Base-by-base conservation (phyloP, 2,888 invertebrate species). In the Amphiduros pacificus region DNA sequence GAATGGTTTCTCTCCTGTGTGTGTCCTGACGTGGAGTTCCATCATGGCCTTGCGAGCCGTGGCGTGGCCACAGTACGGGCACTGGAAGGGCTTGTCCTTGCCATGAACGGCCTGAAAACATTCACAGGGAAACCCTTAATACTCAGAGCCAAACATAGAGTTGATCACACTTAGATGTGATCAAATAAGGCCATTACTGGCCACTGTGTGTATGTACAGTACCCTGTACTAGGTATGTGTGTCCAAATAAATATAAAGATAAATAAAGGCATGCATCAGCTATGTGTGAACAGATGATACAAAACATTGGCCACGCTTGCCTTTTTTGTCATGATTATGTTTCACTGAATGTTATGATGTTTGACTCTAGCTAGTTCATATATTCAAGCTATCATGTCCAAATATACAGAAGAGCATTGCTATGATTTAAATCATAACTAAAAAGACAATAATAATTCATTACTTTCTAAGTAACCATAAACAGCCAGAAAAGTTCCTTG, bases 1-100 rank as follows among this genome's bases (percentile, higher is more conserved):
- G 80, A 90, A 92, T 0, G 91, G 90, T 76, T 90, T 91, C 76
- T 90, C 90, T 50, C 90, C 90, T 72, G 90, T 89, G 80, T 91
- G 90, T 51, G 87, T 87, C 52, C 90, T 82, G 71, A 88, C 82
- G 78, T 91, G 91, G 73, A 89, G 84, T 67, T 87, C 87, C 27
- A 91, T 79, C 65, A 89, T 88, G 62, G 87, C 86, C 63, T 87
- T 88, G 29, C 89, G 86, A 0, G 89, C 86, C 0, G 88, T 86
- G 24, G 88, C 85, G 71, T 90, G 89, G 17, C 87, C 87, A 77
- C 91, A 91, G 70, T 87, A 87, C 60, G 84, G 85, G 73, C 91
- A 91, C 54, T 87, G 65, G 64, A 73, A 90, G 0, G 88, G 88
- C 67, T 87, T 88, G 41, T 87, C 74, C 73, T 89, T 89, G 32